These are phyloP conservation scores for Montipora cactus DNA, from an alignment of 64 coral and sea anemone species.

Conservation along the genomic window DNA sequence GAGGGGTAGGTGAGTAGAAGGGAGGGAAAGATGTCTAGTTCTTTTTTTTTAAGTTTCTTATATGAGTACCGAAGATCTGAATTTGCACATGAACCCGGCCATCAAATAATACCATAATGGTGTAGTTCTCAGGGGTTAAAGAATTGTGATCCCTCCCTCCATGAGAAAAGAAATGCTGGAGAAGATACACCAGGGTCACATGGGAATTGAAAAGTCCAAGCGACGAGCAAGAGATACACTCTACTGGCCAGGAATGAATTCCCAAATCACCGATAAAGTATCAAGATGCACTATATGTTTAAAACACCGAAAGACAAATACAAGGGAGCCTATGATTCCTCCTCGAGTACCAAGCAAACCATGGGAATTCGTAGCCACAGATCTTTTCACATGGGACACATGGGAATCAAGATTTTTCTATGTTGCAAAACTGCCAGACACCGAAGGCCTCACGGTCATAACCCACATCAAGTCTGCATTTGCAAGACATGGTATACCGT, in stretches of 20 bases:
- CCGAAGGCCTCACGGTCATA: slow-evolving; percentile 1
- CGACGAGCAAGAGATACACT: slow-evolving; percentile 35
- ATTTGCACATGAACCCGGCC: too few species aligned
- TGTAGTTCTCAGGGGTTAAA: too few species aligned
- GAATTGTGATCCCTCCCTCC: not conserved
- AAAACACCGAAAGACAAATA: slow-evolving; percentile 5
- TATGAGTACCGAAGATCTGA: too few species aligned
- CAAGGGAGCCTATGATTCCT: slow-evolving; percentile 2
- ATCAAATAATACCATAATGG: too few species aligned
- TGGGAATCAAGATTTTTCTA: slow-evolving; percentile 26
- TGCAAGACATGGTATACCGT: slow-evolving; percentile 22
- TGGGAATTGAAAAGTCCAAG: slow-evolving; percentile 49
- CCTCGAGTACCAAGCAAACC: slow-evolving; percentile 20
- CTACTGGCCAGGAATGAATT: slow-evolving; percentile 61
- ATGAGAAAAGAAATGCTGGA: slow-evolving; percentile 51
- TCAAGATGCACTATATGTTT: slow-evolving; percentile 36
- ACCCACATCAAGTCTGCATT: slow-evolving; percentile 24
- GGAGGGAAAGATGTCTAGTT: too few species aligned
- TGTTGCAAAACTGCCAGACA: slow-evolving; percentile 22
- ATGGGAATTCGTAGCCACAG: slow-evolving; percentile 54
- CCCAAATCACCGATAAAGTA: slow-evolving; percentile 42
- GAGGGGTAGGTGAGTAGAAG: too few species aligned
- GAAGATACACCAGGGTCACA: slow-evolving; percentile 53
- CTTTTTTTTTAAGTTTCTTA: too few species aligned
- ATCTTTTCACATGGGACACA: slow-evolving; percentile 24